These are phyloP conservation scores for Phaetusa simplex DNA, from an alignment of 2,113 vertebrate genomes.

Conservation along the genomic window DNA sequence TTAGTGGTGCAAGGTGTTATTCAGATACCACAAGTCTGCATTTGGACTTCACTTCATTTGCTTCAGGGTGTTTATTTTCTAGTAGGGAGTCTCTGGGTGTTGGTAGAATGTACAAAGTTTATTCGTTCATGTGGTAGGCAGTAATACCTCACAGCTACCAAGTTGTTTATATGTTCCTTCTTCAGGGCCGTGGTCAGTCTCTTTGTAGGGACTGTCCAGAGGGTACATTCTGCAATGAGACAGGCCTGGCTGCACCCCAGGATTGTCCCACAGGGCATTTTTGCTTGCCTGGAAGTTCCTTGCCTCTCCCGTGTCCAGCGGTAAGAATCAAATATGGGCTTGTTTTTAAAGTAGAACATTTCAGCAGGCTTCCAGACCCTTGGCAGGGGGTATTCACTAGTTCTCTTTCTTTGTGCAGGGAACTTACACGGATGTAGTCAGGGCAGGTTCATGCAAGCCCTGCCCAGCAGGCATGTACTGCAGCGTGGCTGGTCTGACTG, in stretches of 20 bases:
- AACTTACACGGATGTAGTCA: conserved; percentile 69
- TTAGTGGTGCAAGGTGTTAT: neutral
- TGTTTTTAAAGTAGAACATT: neutral
- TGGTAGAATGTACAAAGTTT: fast-evolving
- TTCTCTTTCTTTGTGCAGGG: conserved; percentile 73
- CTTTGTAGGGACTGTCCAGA: conserved; percentile 77
- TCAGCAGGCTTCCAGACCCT: neutral
- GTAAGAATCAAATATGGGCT: conserved; percentile 55
- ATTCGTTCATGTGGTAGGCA: fast-evolving
- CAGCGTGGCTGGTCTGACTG: conserved; percentile 72
- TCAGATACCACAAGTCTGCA: neutral
- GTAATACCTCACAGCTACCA: neutral
- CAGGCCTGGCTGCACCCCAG: conserved; percentile 72
- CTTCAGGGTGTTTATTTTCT: neutral
- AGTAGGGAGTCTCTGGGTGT: neutral
- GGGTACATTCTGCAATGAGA: conserved; percentile 82
- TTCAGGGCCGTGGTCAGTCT: conserved; percentile 74
- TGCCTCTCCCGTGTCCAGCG: conserved; percentile 74
- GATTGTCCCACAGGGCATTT: conserved; percentile 84
- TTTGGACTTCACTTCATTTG: neutral
- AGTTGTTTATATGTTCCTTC: neutral
- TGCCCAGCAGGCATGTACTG: conserved; percentile 86
- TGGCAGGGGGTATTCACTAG: neutral
- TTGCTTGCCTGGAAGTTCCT: conserved; percentile 75
- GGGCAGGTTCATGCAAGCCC: conserved; percentile 73